Conservation (phyloP, 2,113 vertebrate species). For the Psephotus haematonotus region DNA sequence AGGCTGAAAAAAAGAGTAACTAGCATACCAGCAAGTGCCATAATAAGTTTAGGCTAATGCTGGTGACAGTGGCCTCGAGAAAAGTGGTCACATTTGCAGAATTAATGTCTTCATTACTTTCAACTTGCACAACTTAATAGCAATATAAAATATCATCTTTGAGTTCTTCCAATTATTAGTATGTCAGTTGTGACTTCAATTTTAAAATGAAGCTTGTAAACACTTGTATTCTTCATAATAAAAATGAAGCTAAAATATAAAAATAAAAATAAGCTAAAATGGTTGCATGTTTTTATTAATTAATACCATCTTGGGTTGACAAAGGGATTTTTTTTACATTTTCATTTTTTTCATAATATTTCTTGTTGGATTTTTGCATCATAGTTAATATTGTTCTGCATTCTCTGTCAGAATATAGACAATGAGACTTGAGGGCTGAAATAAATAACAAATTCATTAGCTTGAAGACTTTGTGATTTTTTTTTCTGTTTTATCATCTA, state of each 20-base stretch:
- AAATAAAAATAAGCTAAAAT: neutral
- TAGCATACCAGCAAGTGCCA: neutral
- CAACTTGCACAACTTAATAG: neutral
- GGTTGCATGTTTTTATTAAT: neutral
- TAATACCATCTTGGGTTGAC: neutral
- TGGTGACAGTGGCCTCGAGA: neutral
- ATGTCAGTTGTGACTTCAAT: neutral
- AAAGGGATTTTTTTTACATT: neutral
- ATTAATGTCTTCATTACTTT: constrained; percentile 12
- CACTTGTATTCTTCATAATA: neutral
- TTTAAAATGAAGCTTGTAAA: neutral
- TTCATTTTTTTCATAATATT: neutral
- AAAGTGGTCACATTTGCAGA: neutral
- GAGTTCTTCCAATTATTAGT: neutral
- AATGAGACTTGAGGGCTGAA: neutral
- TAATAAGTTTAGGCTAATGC: neutral
- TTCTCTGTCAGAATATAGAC: neutral
- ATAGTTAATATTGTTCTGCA: neutral
- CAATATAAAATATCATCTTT: neutral
- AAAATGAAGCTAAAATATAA: neutral
- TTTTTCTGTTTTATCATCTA: neutral
- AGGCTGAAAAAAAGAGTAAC: neutral
- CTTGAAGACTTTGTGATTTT: neutral
- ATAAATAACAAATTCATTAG: neutral
- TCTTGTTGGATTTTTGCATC: neutral